Conservation (phyloP, 2,113 vertebrate species). For the Uria lomvia region DNA sequence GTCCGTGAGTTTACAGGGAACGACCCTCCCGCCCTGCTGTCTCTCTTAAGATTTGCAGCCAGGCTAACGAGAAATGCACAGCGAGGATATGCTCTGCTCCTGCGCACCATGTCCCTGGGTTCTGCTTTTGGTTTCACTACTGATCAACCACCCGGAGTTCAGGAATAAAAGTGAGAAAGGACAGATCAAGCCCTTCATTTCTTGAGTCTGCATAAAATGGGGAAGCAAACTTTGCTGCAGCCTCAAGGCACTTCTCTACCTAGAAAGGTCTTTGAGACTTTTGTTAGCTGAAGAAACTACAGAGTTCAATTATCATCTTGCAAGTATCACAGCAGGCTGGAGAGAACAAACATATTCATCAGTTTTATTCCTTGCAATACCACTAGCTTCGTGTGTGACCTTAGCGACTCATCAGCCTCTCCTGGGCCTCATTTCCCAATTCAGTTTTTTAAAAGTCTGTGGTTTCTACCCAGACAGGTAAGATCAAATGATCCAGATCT, state of each 20-base stretch:
- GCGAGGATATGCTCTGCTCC: background rate
- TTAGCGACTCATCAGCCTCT: background rate
- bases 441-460: background rate
- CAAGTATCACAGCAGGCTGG: background rate
- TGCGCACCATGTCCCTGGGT: background rate
- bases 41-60: background rate
- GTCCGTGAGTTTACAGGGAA: background rate
- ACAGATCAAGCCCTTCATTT: background rate
- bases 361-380: background rate
- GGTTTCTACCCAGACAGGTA: background rate
- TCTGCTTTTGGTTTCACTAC: background rate
- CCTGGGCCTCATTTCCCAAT: background rate
- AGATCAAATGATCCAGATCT: background rate
- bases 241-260: background rate
- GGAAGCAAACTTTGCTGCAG: background rate
- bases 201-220: background rate
- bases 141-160: accelerated
- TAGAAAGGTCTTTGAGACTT: background rate
- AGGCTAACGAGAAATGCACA: background rate
- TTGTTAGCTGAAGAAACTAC: background rate
- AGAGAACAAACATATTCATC: background rate
- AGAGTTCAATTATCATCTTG: background rate
- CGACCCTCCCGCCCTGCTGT: background rate
- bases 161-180: background rate
- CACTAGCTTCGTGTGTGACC: background rate